phyloP scores from a whole-genome alignment of 2,113 vertebrate species.

The Cyanocitta stelleri region DNA sequence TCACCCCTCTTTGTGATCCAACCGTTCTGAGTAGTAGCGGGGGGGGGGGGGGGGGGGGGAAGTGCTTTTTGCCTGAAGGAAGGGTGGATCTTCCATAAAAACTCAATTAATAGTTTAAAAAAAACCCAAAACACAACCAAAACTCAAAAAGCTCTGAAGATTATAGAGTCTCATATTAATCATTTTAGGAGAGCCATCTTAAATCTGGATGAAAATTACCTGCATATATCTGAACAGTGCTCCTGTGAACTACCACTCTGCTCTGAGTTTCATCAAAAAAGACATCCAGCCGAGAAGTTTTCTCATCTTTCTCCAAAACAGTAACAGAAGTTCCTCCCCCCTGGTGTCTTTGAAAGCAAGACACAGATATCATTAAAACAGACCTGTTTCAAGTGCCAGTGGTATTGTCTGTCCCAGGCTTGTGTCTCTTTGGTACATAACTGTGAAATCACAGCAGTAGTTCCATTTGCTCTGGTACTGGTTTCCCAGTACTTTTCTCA shows the following conservation, averaged over 20 bases:
- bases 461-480: background rate
- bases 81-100: background rate
- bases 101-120: background rate
- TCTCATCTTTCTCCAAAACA: slow-evolving; percentile 3
- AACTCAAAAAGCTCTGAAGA: background rate
- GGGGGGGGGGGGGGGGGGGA: fast-evolving
- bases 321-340: background rate
- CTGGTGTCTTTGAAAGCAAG: slow-evolving; percentile 9
- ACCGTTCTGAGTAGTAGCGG: fast-evolving
- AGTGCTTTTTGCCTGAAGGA: background rate
- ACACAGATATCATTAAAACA: background rate
- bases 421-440: background rate
- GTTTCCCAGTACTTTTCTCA: background rate
- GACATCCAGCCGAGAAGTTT: background rate
- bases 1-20: background rate
- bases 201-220: background rate
- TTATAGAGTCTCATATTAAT: background rate
- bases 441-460: background rate
- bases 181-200: background rate
- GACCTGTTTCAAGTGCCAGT: background rate
- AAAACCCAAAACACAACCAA: background rate
- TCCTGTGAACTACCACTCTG: background rate
- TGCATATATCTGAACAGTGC: background rate
- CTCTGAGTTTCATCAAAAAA: slow-evolving; percentile 19
- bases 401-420: background rate